Evolutionary conservation across 2,797 vertebrate genomes (phyloP), one percentile per base, ranked within the genome.

Genomic region (Acrossocheilus fasciatus): DNA sequence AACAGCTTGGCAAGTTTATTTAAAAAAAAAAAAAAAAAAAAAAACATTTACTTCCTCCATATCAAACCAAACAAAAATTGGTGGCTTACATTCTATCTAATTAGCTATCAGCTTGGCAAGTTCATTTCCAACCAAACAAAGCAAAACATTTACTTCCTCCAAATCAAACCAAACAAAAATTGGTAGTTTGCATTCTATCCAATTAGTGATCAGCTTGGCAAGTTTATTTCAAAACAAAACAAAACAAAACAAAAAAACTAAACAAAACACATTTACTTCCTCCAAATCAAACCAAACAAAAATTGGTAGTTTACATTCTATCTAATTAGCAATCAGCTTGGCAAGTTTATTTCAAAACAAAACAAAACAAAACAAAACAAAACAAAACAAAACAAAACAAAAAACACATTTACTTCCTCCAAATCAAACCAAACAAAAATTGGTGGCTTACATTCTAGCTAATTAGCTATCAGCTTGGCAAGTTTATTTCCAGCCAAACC

Each of bases 1-100:
- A 68, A 15, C 36, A n/a, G 30, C 15, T 34, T 18, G 0, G 41
- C 23, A 54, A 47, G 30, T 47, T 57, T 1, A 20, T 50, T 23
- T 17, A 17, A 52, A 15, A 52, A 82, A 47, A 6, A 52, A 18
- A 52, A 17, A 52, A 5, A 17, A 82, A 47, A 17, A 52, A 18
- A 52, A 17, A 52, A 5, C 5, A 52, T 52, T 18, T 52, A 52
- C 50, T 52, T 41, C 36, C 20, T 4, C 64, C 6, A 54, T 57
- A 34, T 50, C 30, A 54, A 62, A n/a, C 11, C 15, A 26, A 76
- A 76, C 15, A 34, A 36, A 45, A 78, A 83, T 20, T 15, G 43
- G 36, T 59, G 47, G 84, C 75, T 64, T 73, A 81, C 59, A 62
- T 68, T 62, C 20, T 68, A 54, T 59, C n/a, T 68, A 64, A 64